phyloP scores from a whole-genome alignment of 2,888 invertebrate genomes.

The Pycnomerus fuliginosus region DNA sequence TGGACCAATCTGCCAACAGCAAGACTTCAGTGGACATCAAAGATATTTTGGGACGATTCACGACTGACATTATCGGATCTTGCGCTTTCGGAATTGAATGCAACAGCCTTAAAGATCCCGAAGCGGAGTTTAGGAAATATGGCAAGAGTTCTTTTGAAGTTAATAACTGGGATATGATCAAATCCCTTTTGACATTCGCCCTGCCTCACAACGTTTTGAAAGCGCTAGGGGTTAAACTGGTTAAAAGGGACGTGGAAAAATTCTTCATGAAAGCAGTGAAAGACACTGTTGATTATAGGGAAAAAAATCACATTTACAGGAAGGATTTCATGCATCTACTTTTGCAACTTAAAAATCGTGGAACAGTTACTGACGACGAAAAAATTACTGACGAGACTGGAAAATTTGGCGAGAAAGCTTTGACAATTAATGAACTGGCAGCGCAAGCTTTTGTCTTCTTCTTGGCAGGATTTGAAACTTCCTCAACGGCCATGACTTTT shows the following conservation, averaged over 20 bases:
- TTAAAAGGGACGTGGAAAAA: slow-evolving; percentile 20
- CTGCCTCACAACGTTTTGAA: not conserved
- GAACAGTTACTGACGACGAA: slow-evolving; percentile 33
- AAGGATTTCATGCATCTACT: slow-evolving; percentile 59
- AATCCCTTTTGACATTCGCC: slow-evolving; percentile 9
- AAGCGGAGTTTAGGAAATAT: slow-evolving; percentile 51
- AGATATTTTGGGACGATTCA: slow-evolving; percentile 51
- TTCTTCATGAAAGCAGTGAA: slow-evolving; percentile 53
- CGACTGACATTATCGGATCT: slow-evolving; percentile 55
- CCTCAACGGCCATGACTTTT: slow-evolving; percentile 18
- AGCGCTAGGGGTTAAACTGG: slow-evolving; percentile 3
- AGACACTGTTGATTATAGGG: slow-evolving; percentile 51
- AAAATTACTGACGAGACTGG: slow-evolving; percentile 4
- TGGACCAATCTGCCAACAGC: slow-evolving; percentile 28
- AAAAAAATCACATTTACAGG: slow-evolving; percentile 49
- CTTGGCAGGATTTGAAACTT: slow-evolving; percentile 19
- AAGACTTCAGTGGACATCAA: slow-evolving; percentile 48
- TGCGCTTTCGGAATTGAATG: slow-evolving; percentile 62
- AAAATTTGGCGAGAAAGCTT: not conserved
- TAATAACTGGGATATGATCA: slow-evolving; percentile 22
- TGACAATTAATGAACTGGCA: slow-evolving; percentile 17
- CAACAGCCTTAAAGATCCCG: slow-evolving; percentile 56
- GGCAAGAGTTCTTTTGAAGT: slow-evolving; percentile 23
- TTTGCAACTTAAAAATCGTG: slow-evolving; percentile 52
- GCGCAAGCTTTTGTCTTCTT: slow-evolving; percentile 31